These are phyloP conservation scores for Protobothrops mucrosquamatus DNA, from an alignment of 2,113 vertebrate species.

Conservation along the genomic window DNA sequence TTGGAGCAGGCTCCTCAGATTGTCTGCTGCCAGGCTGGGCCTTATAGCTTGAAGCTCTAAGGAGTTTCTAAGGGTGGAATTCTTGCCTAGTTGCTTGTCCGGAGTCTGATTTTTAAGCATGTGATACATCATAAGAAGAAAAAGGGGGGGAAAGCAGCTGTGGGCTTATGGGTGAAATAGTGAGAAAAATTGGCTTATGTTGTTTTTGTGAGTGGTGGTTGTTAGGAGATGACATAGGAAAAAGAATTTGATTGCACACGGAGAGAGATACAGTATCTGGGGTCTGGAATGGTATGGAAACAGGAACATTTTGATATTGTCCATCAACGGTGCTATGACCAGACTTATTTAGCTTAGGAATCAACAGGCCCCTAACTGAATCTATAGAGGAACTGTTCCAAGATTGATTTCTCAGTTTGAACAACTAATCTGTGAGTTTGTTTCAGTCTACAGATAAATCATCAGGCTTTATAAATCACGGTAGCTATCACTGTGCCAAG, in stretches of 20 bases:
- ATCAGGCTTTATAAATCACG: neutral
- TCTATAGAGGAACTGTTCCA: neutral
- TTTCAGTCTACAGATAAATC: neutral
- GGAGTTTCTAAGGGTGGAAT: conserved; percentile 19
- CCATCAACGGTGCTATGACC: neutral
- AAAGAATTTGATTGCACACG: neutral
- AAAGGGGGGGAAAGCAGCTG: neutral
- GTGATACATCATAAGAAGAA: neutral
- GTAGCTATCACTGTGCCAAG: neutral
- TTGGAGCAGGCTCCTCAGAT: conserved; percentile 48
- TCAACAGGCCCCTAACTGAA: neutral
- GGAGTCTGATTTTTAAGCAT: neutral
- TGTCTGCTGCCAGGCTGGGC: conserved; percentile 48
- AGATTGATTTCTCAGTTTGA: neutral
- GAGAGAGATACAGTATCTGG: neutral
- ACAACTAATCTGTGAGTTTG: neutral
- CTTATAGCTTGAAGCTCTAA: conserved; percentile 46
- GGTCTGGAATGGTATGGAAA: neutral
- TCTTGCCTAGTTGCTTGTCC: neutral
- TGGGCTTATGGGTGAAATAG: neutral
- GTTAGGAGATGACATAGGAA: neutral
- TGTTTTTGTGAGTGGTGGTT: neutral
- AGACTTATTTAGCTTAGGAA: neutral
- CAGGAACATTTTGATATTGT: neutral
- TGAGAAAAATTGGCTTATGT: neutral